phyloP scores from a whole-genome alignment of 1,140 invertebrate genomes.

The Ruditapes philippinarum region DNA sequence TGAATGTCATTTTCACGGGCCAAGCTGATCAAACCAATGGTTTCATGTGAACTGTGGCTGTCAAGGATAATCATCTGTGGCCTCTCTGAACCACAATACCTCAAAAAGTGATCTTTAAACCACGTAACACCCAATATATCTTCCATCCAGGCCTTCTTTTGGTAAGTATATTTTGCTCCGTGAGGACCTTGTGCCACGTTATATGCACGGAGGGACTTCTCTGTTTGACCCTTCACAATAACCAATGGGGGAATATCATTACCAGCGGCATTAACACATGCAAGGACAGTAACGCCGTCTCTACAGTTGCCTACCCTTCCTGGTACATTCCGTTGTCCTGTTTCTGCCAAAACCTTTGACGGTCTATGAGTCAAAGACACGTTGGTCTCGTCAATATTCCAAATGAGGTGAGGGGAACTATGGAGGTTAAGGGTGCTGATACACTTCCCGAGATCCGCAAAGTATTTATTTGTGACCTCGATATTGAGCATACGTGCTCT shows the following conservation, averaged over 20 bases:
- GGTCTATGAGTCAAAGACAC: conserved; percentile 64
- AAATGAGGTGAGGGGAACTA: conserved; percentile 31
- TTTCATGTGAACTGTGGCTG: conserved; percentile 66
- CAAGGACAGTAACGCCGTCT: too few relatives aligned
- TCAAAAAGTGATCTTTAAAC: conserved; percentile 70
- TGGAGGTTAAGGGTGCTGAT: background rate
- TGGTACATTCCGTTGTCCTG: conserved; percentile 51
- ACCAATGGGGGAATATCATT: conserved; percentile 63
- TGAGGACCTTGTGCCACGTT: conserved; percentile 51
- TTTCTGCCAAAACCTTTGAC: conserved; percentile 44
- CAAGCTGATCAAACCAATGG: conserved; percentile 25
- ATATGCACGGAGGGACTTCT: conserved; percentile 66
- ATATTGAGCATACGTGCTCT: conserved; percentile 51
- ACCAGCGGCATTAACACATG: conserved; percentile 64
- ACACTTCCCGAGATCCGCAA: background rate
- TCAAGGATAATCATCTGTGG: conserved; percentile 67
- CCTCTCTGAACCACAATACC: conserved; percentile 66
- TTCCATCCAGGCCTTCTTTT: too few relatives aligned
- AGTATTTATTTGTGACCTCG: conserved; percentile 37
- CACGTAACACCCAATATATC: conserved; percentile 65
- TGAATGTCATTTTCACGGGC: conserved; percentile 27
- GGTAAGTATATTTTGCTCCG: conserved; percentile 34
- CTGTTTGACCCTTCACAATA: too few relatives aligned
- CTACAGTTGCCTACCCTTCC: conserved; percentile 42
- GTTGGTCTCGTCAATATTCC: too few relatives aligned